Evolutionary conservation across 2,113 vertebrate genomes (phyloP).

Genomic region (Pseudorhombus dupliciocellatus): DNA sequence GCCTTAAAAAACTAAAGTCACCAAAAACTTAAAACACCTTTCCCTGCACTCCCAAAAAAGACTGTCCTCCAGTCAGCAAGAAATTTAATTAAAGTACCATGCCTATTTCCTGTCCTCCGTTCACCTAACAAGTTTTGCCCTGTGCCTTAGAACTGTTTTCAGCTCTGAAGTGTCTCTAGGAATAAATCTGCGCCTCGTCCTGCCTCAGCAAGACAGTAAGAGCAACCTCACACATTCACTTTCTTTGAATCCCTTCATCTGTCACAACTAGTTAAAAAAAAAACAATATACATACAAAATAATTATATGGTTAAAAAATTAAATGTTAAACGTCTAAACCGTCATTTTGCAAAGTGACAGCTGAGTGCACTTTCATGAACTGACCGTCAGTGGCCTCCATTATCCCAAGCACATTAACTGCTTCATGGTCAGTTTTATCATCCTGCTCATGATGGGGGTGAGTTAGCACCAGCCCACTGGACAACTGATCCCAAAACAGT

Average conservation of each 20-base stretch:
- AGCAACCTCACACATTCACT: neutral
- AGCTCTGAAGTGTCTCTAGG: neutral
- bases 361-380: conserved; percentile 64
- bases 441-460: conserved; percentile 68
- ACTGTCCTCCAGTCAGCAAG: neutral
- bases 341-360: conserved; percentile 59
- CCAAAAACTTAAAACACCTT: neutral
- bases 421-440: conserved; percentile 75
- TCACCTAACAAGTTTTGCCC: neutral
- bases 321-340: conserved; percentile 56
- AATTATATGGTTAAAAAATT: conserved; percentile 40
- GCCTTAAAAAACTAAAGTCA: neutral
- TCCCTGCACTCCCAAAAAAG: neutral
- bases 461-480: conserved; percentile 69
- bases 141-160: neutral
- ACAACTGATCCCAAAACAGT: conserved; percentile 73
- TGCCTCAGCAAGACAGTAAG: neutral
- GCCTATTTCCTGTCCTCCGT: neutral
- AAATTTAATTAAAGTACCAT: neutral
- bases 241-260: conserved; percentile 11
- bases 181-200: neutral
- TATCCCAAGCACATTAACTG: conserved; percentile 69
- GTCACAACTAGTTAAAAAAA: conserved; percentile 4
- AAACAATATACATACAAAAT: too few relatives aligned
- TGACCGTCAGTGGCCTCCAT: conserved; percentile 65